Evolutionary conservation across 2,888 invertebrate species (phyloP), one percentile per base, ranked within the genome.

Genomic region (Pseudococcus longispinus): DNA sequence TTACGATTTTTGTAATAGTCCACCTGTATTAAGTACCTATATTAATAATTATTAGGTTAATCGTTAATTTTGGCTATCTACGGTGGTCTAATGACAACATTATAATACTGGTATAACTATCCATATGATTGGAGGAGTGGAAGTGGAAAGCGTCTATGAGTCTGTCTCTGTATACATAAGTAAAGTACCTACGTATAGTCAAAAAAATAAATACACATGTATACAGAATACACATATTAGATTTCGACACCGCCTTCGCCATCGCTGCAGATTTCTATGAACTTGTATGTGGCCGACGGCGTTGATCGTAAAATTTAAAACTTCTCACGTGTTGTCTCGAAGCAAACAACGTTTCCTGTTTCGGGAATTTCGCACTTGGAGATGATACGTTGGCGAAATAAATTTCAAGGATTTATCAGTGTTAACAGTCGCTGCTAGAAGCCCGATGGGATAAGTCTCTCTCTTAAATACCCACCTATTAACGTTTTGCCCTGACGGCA

Each of bases 241-340:
- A 70, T 70, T 70, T 70, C 70, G 18, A 70, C 70, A 70, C 23
- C 13, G 46, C 37, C n/a, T n/a, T n/a, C n/a, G n/a, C n/a, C n/a
- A n/a, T n/a, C 37, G 37, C 15, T 11, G 51, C 51, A 4, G 37
- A 74, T 74, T 37, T 74, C 74, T 74, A n/a, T 74, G 74, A 74
- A 74, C 74, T 37, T 74, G 37, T 65, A 32, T 29, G 29, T 74
- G 74, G 74, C 74, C 74, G 74, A 37, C n/a, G 74, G 74, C 74
- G 37, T 32, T 74, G 9, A 15, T 51, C 51, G 74, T 74, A 74
- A 74, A 74, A 74, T 74, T 74, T 74, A 74, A 74, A 74, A 29
- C 74, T 74, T 74, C 74, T 74, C 74, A 74, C 74, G 74, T 74
- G 74, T 74, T 74, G 74, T 74, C 74, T 74, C 32, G 74, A 32